Conservation (phyloP, 2,888 invertebrate genomes). For the Sarcophaga subvicina region DNA sequence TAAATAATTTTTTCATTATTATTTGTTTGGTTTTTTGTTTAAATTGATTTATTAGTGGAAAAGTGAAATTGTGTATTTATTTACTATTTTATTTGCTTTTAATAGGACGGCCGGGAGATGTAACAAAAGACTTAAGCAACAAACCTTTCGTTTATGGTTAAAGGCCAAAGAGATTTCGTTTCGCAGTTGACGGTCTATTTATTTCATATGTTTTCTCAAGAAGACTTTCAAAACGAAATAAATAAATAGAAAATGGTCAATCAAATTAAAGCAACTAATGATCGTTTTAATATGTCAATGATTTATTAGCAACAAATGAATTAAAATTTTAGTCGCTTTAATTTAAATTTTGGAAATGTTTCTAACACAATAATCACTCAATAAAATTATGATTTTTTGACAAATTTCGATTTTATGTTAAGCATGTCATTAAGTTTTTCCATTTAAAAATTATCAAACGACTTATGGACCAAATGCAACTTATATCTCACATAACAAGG, state of each 20-base stretch:
- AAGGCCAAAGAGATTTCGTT: neutral
- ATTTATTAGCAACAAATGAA: too few species aligned
- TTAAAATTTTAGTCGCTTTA: too few species aligned
- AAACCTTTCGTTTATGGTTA: constrained; percentile 35
- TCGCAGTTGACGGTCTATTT: neutral
- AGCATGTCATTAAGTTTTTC: too few species aligned
- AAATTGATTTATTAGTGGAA: constrained; percentile 63
- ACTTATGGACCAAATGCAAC: too few species aligned
- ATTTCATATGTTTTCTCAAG: neutral
- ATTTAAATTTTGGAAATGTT: too few species aligned
- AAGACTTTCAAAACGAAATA: neutral
- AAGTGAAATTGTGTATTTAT: constrained; percentile 60
- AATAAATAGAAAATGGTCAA: constrained; percentile 32
- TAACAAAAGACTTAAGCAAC: constrained; percentile 32
- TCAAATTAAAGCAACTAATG: neutral
- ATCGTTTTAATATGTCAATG: too few species aligned
- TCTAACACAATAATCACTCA: too few species aligned
- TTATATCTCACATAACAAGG: too few species aligned
- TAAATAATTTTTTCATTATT: constrained; percentile 43
- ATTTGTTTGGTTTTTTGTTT: constrained; percentile 7
- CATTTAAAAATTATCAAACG: too few species aligned
- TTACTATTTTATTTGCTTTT: constrained; percentile 34
- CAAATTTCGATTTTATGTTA: too few species aligned
- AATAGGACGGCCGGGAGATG: constrained; percentile 27
- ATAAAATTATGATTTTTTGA: too few species aligned